Base-by-base conservation (phyloP, 2,888 invertebrate species). In the Agrochola circellaris region DNA sequence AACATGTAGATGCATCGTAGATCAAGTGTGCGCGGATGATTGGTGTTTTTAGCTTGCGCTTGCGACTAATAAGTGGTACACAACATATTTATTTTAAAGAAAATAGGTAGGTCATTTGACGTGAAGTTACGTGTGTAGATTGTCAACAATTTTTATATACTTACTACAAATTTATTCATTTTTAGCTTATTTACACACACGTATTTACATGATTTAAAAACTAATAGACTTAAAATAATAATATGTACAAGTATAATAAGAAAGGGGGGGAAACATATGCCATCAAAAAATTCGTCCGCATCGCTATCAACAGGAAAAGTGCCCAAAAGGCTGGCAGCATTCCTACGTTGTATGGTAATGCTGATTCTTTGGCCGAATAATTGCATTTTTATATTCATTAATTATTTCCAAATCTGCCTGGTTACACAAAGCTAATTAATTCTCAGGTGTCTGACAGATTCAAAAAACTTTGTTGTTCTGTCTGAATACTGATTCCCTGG, bases 41-140 rank as follows among this genome's bases (percentile, higher is more conserved):
- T 75, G 51, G 66, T 86, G 82, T 77, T 79, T 82, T 82, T 84
- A 87, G 73, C 72, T 54, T 66, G 68, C 73, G 64, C 71, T 67
- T 79, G 71, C 72, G 42, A 20, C 30, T 72, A 73, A 26, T 75
- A 64, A 34, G 61, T 65, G 34, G 70, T 64, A 64, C 61, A 62
- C 38, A 45, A 67, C n/a, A 48, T 68, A 38, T 72, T 61, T 65
- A 34, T 66, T 64, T 48, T 26, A 17, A 65, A n/a, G 38, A 77
- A 70, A 71, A 76, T 77, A 61, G 45, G 76, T 38, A 61, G 42
- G 76, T 38, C 34, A 48, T 66, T 66, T 42, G 45, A 56, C 8
- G 13, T 73, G 54, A 58, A 79, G 60, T 74, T 65, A 64, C n/a
- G n/a, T 30, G 30, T 30, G 30, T 54, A 20, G 23, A 34, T n/a